Evolutionary conservation across 1,140 invertebrate species (phyloP), one percentile per base, ranked within the genome.

Genomic region (Piezodorus guildinii): DNA sequence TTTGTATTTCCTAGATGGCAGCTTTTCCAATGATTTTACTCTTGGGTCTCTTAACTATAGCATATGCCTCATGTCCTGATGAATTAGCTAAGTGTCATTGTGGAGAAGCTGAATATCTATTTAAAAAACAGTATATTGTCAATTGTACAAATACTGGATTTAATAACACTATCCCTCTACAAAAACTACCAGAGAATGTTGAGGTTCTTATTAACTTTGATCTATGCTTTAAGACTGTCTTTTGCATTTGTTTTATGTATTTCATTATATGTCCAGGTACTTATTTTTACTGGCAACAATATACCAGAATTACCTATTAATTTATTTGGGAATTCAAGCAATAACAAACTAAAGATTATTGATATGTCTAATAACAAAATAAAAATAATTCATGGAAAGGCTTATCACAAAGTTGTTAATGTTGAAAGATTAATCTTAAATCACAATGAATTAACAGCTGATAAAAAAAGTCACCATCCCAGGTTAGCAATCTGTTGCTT

Each of bases 281-380:
- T 90, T 1, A 84, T 90, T 67, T 90, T 88, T 67, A 84, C 81
- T 3, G 87, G 87, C 12, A 90, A 90, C 68, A 73, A 77, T 49
- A 74, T 90, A 3, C 72, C 76, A 9, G 77, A 79, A 62, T 70
- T 90, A 49, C 85, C 84, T 1, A 81, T 79, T 75, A 90, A 90
- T 71, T 75, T 90, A 1, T 87, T 90, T 71, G 87, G 87, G 1
- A 80, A 75, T 46, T 72, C 79, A 23, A 67, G 70, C 46, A 75
- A 74, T 49, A 75, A 83, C 46, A 80, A 78, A 39, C 71, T 91
- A 19, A 77, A 77, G 65, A 78, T 84, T 2, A 83, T 90, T 27
- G 87, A 91, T 68, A 85, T 91, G 83, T 85, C 83, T 23, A 85
- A 81, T 65, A 91, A 91, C 71, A 74, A 80, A 15, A 89, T 91